phyloP scores from a whole-genome alignment of 2,797 vertebrate species.

The Coilia nasus region DNA sequence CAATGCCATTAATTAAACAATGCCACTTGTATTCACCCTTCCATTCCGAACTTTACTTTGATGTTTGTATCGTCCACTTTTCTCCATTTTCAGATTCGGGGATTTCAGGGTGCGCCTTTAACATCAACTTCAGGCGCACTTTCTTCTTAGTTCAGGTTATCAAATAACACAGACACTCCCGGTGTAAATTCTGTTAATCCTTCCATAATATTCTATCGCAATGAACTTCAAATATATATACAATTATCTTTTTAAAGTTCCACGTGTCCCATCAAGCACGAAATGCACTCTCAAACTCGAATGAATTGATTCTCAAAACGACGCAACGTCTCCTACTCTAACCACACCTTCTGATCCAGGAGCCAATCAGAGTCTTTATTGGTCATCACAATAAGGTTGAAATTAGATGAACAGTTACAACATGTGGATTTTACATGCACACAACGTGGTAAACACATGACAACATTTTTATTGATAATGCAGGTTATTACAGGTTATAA shows the following conservation, averaged over 20 bases:
- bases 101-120: background rate
- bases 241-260: background rate
- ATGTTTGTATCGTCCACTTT: background rate
- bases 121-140: conserved; percentile 3
- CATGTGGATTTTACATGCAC: background rate
- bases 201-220: background rate
- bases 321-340: conserved; percentile 51
- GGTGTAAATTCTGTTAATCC: background rate
- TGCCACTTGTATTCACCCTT: background rate
- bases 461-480: background rate
- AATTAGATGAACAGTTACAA: background rate
- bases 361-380: conserved; percentile 60
- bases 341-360: conserved; percentile 68
- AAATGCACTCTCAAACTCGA: conserved; percentile 47
- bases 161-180: background rate
- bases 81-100: background rate
- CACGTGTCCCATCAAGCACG: background rate
- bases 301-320: conserved; percentile 52
- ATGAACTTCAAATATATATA: background rate
- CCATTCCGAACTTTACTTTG: background rate
- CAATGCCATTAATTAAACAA: background rate
- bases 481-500: background rate
- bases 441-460: background rate
- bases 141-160: background rate
- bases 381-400: background rate